Percentiles rank a stretch among this genome's conserved stretches.
Evolutionary conservation across 2,888 invertebrate genomes (phyloP).

Genomic region (Malachius bipustulatus): DNA sequence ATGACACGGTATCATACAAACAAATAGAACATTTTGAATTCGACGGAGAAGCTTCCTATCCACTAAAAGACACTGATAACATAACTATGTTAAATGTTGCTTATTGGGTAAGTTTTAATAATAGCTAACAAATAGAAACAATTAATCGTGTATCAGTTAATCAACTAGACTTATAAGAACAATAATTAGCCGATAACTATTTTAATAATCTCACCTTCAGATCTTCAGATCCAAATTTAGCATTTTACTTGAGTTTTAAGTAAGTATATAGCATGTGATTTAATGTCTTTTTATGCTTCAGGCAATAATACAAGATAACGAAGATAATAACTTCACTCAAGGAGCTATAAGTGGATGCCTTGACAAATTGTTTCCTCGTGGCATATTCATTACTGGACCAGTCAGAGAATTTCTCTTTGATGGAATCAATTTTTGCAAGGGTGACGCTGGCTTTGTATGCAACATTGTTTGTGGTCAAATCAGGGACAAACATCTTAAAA

Average conservation of each 20-base stretch:
- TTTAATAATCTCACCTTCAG: too few relatives aligned
- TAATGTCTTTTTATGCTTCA: too few relatives aligned
- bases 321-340: slow-evolving; percentile 12
- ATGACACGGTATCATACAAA: slow-evolving; percentile 44
- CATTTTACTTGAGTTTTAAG: too few relatives aligned
- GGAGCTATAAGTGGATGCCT: slow-evolving; percentile 14
- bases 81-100: slow-evolving; percentile 45
- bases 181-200: too few relatives aligned
- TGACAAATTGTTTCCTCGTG: background rate
- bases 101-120: slow-evolving; percentile 46
- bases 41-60: slow-evolving; percentile 38
- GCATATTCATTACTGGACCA: slow-evolving; percentile 18
- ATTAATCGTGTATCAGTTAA: too few relatives aligned
- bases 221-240: too few relatives aligned
- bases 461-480: slow-evolving; percentile 20
- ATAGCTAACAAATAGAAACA: too few relatives aligned
- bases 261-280: too few relatives aligned
- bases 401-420: slow-evolving; percentile 20
- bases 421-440: slow-evolving; percentile 19
- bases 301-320: slow-evolving; percentile 7
- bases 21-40: slow-evolving; percentile 40
- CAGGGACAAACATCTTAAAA: slow-evolving; percentile 15
- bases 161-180: too few relatives aligned
- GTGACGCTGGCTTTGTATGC: slow-evolving; percentile 8
- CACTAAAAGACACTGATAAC: slow-evolving; percentile 38